A percentile compares a stretch with the other conserved stretches of the same genome.
These are phyloP conservation scores for Chrysocyon brachyurus DNA, from an alignment of 2,797 vertebrate species.

Conservation along the genomic window DNA sequence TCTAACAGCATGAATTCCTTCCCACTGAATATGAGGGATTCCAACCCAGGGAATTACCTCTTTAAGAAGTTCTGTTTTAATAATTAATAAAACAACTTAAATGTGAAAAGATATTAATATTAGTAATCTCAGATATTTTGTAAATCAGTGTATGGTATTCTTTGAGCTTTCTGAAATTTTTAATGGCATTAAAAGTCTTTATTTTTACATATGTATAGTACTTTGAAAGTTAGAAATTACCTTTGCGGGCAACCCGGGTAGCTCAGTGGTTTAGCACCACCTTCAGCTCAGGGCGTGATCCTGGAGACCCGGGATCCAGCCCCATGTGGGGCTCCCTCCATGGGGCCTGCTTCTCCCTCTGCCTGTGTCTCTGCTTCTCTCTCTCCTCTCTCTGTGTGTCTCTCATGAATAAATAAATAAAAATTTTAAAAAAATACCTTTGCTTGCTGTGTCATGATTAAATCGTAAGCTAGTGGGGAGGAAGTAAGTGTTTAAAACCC, in stretches of 20 bases:
- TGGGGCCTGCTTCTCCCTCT: too few relatives aligned
- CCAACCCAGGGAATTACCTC: neutral
- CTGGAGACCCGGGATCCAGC: too few relatives aligned
- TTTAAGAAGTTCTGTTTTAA: neutral
- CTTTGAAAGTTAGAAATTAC: neutral
- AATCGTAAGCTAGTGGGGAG: neutral
- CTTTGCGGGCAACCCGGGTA: neutral
- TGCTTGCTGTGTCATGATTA: neutral
- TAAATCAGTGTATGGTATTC: neutral
- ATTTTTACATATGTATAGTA: neutral
- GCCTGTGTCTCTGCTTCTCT: too few relatives aligned
- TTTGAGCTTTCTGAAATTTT: neutral
- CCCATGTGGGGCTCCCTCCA: too few relatives aligned
- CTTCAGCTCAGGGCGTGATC: too few relatives aligned
- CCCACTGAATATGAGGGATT: neutral
- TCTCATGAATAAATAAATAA: too few relatives aligned
- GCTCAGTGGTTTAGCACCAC: too few relatives aligned
- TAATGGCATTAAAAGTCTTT: neutral
- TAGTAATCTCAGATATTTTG: neutral
- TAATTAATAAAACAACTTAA: neutral
- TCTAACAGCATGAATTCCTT: neutral
- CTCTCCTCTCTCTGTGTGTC: too few relatives aligned
- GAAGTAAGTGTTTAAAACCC: neutral
- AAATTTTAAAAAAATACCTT: neutral
- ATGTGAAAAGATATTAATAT: neutral